Conservation (phyloP, 2,113 vertebrate genomes). For the Perca fluviatilis region DNA sequence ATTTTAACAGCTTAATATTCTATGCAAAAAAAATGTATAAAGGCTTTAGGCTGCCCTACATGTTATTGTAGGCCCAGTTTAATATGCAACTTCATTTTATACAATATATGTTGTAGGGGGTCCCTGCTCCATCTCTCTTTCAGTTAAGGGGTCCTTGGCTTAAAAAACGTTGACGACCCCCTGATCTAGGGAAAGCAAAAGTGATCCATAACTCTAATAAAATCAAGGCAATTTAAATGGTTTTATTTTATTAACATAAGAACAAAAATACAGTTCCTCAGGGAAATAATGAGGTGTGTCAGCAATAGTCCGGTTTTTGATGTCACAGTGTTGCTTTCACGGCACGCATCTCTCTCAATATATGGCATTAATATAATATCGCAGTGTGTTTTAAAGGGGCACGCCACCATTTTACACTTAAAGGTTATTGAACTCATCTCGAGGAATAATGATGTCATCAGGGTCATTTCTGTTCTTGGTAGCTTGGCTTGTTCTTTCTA, state of each 20-base stretch:
- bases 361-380: neutral
- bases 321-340: neutral
- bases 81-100: no score
- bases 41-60: no score
- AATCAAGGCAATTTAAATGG: neutral
- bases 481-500: neutral
- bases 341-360: neutral
- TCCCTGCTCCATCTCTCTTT: no score
- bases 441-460: neutral
- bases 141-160: no score
- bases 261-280: neutral
- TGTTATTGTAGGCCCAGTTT: no score
- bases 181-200: neutral
- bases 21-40: no score
- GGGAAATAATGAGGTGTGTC: neutral
- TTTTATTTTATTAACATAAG: neutral
- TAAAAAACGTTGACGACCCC: no score
- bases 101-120: no score
- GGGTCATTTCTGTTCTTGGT: neutral
- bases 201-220: neutral
- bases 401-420: neutral
- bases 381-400: neutral
- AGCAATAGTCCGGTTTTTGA: neutral
- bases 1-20: no score
- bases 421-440: neutral